Conservation (phyloP, 2,888 invertebrate genomes). For the Apamea epomidion region DNA sequence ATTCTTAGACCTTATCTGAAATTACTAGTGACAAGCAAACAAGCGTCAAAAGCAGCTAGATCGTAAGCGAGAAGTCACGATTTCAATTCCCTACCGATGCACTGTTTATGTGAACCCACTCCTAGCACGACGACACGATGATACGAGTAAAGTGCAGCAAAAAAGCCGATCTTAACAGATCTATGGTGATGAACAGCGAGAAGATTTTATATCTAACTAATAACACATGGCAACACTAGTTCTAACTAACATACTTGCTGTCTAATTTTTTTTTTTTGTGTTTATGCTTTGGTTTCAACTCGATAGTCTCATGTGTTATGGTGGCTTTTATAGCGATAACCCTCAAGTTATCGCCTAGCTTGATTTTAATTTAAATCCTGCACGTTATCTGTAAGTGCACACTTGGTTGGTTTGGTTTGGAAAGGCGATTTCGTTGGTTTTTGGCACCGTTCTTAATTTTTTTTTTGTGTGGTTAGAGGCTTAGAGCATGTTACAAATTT, state of each 20-base stretch:
- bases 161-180: neutral
- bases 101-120: neutral
- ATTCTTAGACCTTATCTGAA: too few relatives aligned
- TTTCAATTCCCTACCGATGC: neutral
- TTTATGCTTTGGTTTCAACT: constrained; percentile 42
- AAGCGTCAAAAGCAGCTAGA: neutral
- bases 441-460: neutral
- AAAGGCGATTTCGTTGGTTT: neutral
- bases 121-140: too few relatives aligned
- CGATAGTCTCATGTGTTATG: neutral
- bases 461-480: constrained; percentile 4
- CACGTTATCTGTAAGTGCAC: constrained; percentile 38
- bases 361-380: constrained; percentile 8
- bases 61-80: too few relatives aligned
- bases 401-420: neutral
- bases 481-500: constrained; percentile 6
- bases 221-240: constrained; percentile 54
- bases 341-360: neutral
- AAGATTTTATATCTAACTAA: neutral
- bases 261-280: constrained; percentile 31
- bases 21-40: neutral
- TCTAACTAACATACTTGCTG: constrained; percentile 31
- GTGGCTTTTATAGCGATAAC: neutral
- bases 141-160: neutral
- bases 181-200: neutral